Percentiles rank a stretch among this genome's conserved stretches.
Evolutionary conservation across 2,888 invertebrate species (phyloP).

Genomic region (Rhyacophila evoluta): DNA sequence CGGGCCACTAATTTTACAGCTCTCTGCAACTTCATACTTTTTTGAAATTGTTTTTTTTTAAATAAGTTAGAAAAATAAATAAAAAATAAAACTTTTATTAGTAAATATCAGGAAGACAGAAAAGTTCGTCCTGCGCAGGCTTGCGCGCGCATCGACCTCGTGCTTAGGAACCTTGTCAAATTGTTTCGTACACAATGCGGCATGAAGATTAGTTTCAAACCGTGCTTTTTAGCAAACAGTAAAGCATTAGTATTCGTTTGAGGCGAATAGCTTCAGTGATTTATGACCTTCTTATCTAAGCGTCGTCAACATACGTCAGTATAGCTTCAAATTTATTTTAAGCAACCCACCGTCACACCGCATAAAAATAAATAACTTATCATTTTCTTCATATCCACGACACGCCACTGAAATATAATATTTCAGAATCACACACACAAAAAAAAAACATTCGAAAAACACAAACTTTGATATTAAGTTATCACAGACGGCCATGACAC

Average conservation of each 20-base stretch:
- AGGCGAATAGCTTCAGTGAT: constrained; percentile 25
- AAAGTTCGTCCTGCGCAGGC: constrained; percentile 16
- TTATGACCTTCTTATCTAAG: constrained; percentile 22
- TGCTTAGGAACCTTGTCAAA: constrained; percentile 27
- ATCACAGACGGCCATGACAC: too few species aligned
- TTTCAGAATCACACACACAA: background rate
- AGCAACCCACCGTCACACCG: background rate
- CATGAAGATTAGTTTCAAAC: background rate
- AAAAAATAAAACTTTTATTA: constrained; percentile 1
- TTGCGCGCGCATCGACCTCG: constrained; percentile 43
- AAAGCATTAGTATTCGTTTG: background rate
- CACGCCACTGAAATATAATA: background rate
- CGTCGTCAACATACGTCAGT: constrained; percentile 15
- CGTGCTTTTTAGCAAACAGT: background rate
- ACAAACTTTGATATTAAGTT: too few species aligned
- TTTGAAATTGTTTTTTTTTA: too few species aligned
- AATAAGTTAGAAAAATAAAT: too few species aligned
- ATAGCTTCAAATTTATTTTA: constrained; percentile 22
- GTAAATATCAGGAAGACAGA: too few species aligned
- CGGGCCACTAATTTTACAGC: too few species aligned
- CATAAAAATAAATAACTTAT: constrained; percentile 10
- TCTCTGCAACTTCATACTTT: too few species aligned
- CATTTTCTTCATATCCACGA: background rate
- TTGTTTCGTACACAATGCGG: constrained; percentile 42
- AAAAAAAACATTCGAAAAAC: background rate